These are phyloP conservation scores for Hirtodrosophila histrioides DNA, from an alignment of 2,888 invertebrate genomes.

Conservation along the genomic window DNA sequence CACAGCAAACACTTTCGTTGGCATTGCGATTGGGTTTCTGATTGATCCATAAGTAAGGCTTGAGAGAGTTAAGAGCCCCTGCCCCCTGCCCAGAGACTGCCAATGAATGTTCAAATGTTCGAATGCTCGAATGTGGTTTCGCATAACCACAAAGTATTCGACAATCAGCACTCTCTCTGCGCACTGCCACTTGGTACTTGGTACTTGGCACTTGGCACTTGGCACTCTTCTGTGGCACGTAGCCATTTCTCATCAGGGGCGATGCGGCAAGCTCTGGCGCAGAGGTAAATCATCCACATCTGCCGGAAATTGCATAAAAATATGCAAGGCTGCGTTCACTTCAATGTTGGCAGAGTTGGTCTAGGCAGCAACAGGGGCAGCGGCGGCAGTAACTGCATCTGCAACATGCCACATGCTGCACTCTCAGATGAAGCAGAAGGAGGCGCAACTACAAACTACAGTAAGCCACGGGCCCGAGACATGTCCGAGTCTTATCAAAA, in stretches of 20 bases:
- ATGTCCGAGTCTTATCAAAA: slow-evolving; percentile 74
- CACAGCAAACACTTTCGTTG: slow-evolving; percentile 56
- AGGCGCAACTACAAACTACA: slow-evolving; percentile 36
- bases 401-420: slow-evolving; percentile 32
- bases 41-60: slow-evolving; percentile 33
- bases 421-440: neutral
- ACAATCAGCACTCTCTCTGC: slow-evolving; percentile 20
- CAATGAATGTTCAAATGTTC: slow-evolving; percentile 2
- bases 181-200: neutral
- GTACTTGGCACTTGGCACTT: slow-evolving; percentile 25
- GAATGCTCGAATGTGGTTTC: slow-evolving; percentile 30
- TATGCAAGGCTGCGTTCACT: slow-evolving; percentile 67
- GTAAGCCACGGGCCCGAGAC: slow-evolving; percentile 57
- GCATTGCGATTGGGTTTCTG: slow-evolving; percentile 5
- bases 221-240: slow-evolving; percentile 55
- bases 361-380: slow-evolving; percentile 20
- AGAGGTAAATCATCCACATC: slow-evolving; percentile 75
- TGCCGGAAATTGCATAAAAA: slow-evolving; percentile 80
- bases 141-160: slow-evolving; percentile 34
- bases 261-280: slow-evolving; percentile 41
- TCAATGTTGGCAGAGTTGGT: slow-evolving; percentile 31
- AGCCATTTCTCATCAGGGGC: slow-evolving; percentile 70
- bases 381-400: too few relatives aligned
- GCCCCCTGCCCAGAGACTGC: neutral
- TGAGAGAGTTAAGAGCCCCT: neutral